Percentiles rank a stretch among this genome's conserved stretches.
These are phyloP conservation scores for Eueides isabella DNA, from an alignment of 1,140 invertebrate genomes.

Conservation along the genomic window DNA sequence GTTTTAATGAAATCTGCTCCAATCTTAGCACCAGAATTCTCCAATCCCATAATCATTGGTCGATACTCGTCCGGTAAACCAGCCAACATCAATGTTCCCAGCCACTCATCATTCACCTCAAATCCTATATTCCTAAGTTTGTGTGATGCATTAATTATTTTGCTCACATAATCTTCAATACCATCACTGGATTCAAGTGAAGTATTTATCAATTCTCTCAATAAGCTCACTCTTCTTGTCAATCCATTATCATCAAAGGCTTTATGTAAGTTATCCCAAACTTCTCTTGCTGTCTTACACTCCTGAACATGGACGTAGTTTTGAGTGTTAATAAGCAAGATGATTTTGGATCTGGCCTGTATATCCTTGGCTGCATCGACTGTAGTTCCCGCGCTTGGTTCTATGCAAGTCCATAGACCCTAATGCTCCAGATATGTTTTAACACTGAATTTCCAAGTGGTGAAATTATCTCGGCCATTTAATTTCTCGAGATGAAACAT, in stretches of 20 bases:
- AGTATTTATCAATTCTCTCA: slow-evolving; percentile 35
- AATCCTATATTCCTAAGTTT: slow-evolving; percentile 60
- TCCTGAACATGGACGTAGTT: slow-evolving; percentile 42
- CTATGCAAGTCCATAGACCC: slow-evolving; percentile 31
- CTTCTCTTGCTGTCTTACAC: slow-evolving; percentile 30
- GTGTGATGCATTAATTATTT: slow-evolving; percentile 44
- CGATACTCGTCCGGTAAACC: slow-evolving; percentile 63
- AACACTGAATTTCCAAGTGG: too few species aligned
- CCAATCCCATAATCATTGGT: slow-evolving; percentile 71
- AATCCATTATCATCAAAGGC: slow-evolving; percentile 40
- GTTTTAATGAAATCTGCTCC: slow-evolving; percentile 57
- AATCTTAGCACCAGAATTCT: slow-evolving; percentile 52
- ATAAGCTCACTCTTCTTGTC: slow-evolving; percentile 29
- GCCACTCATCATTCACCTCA: slow-evolving; percentile 61
- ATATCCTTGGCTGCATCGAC: slow-evolving; percentile 14
- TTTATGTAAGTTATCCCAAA: slow-evolving; percentile 35
- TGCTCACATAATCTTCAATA: slow-evolving; percentile 46
- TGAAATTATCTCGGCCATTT: too few species aligned
- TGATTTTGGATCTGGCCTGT: slow-evolving; percentile 32
- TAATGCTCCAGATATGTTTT: slow-evolving; percentile 7
- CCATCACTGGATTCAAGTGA: slow-evolving; percentile 24
- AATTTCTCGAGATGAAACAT: too few species aligned
- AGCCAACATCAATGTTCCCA: too few species aligned
- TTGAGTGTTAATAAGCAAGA: slow-evolving; percentile 29
- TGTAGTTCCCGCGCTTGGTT: neutral